These are phyloP conservation scores for Spea hammondii DNA, from an alignment of 2,797 vertebrate genomes.

Conservation along the genomic window DNA sequence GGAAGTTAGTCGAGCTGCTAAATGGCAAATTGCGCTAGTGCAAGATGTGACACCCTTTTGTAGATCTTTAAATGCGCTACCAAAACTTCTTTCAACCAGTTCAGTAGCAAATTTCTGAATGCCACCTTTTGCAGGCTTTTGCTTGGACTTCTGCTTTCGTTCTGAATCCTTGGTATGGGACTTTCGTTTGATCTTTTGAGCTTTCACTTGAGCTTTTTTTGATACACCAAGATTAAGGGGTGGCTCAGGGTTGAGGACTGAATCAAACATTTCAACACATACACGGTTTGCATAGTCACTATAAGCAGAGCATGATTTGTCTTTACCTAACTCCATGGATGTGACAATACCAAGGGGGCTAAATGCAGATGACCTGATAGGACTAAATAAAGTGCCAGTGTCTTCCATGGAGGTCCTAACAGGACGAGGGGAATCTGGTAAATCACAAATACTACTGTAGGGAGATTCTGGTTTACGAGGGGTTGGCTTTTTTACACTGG, in stretches of 20 bases:
- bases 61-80: constrained; percentile 89
- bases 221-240: constrained; percentile 27
- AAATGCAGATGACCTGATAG: constrained; percentile 90
- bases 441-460: constrained; percentile 74
- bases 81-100: constrained; percentile 91
- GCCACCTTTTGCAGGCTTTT: constrained; percentile 82
- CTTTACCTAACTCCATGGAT: constrained; percentile 68
- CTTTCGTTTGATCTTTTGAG: constrained; percentile 52
- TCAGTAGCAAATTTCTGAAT: constrained; percentile 93
- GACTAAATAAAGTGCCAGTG: constrained; percentile 85
- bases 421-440: constrained; percentile 83
- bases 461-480: constrained; percentile 92
- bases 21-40: constrained; percentile 88
- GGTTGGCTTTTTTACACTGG: constrained; percentile 91
- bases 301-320: constrained; percentile 72
- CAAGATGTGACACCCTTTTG: constrained; percentile 92
- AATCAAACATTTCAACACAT: constrained; percentile 86
- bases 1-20: constrained; percentile 88
- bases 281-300: constrained; percentile 86
- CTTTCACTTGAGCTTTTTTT: constrained; percentile 55
- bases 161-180: constrained; percentile 51
- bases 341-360: constrained; percentile 82
- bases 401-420: constrained; percentile 82
- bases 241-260: constrained; percentile 71
- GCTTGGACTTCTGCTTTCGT: constrained; percentile 71